These are phyloP conservation scores for Torymus texanus DNA, from an alignment of 2,888 invertebrate species.

Conservation along the genomic window DNA sequence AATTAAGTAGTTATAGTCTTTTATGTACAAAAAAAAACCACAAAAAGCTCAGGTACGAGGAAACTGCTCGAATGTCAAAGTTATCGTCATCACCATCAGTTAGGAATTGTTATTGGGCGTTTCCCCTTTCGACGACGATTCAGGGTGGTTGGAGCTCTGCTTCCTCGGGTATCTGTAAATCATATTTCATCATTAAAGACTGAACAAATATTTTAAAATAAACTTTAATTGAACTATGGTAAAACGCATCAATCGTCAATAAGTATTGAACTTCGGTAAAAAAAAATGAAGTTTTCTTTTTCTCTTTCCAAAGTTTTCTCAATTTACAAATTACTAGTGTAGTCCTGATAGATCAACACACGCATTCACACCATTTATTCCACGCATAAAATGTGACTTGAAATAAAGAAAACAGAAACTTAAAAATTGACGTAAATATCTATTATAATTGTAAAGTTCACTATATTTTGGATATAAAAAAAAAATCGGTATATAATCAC, in stretches of 20 bases:
- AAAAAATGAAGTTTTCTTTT: too few relatives aligned
- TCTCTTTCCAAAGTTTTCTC: too few relatives aligned
- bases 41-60: too few relatives aligned
- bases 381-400: slow-evolving; percentile 48
- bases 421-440: neutral
- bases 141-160: slow-evolving; percentile 32
- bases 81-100: neutral
- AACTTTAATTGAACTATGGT: neutral
- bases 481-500: too few relatives aligned
- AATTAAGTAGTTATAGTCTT: neutral
- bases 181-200: slow-evolving; percentile 3
- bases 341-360: slow-evolving; percentile 17
- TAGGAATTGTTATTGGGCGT: neutral
- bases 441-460: too few relatives aligned
- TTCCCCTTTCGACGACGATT: neutral
- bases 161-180: slow-evolving; percentile 42
- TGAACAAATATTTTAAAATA: neutral
- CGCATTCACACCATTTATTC: slow-evolving; percentile 43
- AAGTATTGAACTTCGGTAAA: too few relatives aligned
- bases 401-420: slow-evolving; percentile 16
- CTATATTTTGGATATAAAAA: too few relatives aligned
- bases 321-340: neutral
- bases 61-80: neutral
- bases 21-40: neutral
- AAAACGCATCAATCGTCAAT: neutral